Percentiles rank a stretch among this genome's conserved stretches.
These are phyloP conservation scores for Callorhinus ursinus DNA, from an alignment of 2,113 vertebrate genomes.

Conservation along the genomic window DNA sequence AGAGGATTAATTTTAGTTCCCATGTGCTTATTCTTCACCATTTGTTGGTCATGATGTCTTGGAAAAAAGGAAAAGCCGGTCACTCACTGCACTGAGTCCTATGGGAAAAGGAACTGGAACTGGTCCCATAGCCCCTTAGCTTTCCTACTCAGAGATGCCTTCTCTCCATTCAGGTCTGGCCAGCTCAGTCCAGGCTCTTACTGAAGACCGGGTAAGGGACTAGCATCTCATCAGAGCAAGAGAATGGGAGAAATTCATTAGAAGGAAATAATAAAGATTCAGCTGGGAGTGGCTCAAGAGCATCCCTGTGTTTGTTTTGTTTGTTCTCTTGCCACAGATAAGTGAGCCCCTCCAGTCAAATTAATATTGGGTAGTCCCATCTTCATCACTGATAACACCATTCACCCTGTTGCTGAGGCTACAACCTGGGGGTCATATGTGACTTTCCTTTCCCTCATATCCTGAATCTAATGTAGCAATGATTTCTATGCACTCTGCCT, in stretches of 20 bases:
- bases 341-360: not conserved
- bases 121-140: not conserved
- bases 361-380: not conserved
- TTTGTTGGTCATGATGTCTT: not conserved
- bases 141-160: not conserved
- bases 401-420: not conserved
- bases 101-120: not conserved
- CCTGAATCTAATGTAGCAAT: not conserved
- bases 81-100: not conserved
- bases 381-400: not conserved
- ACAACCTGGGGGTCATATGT: not conserved
- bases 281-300: not conserved
- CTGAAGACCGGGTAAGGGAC: not conserved
- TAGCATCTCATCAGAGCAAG: not conserved
- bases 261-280: not conserved
- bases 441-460: slow-evolving; percentile 3
- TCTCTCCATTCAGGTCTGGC: not conserved
- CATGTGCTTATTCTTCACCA: slow-evolving; percentile 32
- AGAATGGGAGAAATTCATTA: not conserved
- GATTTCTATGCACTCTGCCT: not conserved
- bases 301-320: not conserved
- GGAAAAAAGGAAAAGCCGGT: not conserved
- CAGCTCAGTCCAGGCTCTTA: not conserved
- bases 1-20: not conserved
- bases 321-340: not conserved